phyloP scores from a whole-genome alignment of 2,888 invertebrate species.

The Marasmarcha lunaedactyla region DNA sequence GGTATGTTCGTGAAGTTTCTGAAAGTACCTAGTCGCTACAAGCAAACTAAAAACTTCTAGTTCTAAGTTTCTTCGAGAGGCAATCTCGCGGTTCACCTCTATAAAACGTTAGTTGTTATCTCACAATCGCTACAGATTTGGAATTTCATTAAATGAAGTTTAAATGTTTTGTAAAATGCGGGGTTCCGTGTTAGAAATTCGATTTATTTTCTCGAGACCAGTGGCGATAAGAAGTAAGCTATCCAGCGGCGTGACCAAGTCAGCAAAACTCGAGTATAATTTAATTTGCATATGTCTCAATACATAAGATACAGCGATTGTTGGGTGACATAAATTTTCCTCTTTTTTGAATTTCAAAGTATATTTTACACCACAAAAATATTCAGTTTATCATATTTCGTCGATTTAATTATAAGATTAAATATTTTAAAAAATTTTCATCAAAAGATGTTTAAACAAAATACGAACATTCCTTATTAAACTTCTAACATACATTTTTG shows the following conservation, averaged over 20 bases:
- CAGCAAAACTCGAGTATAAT: constrained; percentile 53
- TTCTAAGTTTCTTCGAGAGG: neutral
- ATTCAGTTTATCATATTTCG: too few species aligned
- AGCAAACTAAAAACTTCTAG: neutral
- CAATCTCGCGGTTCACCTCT: neutral
- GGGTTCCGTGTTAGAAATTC: constrained; percentile 10
- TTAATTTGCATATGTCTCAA: constrained; percentile 41
- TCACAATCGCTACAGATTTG: neutral
- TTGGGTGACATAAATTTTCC: too few species aligned
- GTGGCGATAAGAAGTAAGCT: constrained; percentile 34
- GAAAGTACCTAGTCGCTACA: neutral
- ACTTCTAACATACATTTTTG: too few species aligned
- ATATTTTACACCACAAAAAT: too few species aligned
- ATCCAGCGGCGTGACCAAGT: constrained; percentile 42
- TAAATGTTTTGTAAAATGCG: constrained; percentile 5
- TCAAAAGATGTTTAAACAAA: too few species aligned
- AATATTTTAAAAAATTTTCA: too few species aligned
- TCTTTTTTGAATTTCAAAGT: too few species aligned
- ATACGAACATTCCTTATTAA: too few species aligned
- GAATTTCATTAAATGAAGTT: too few species aligned
- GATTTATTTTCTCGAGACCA: constrained; percentile 7
- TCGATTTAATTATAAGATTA: too few species aligned
- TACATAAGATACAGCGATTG: too few species aligned
- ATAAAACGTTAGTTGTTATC: neutral
- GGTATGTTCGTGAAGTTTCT: constrained; percentile 27